Evolutionary conservation across 2,797 vertebrate genomes (phyloP), one percentile per base, ranked within the genome.

Genomic region (Lepilemur ruficaudatus): DNA sequence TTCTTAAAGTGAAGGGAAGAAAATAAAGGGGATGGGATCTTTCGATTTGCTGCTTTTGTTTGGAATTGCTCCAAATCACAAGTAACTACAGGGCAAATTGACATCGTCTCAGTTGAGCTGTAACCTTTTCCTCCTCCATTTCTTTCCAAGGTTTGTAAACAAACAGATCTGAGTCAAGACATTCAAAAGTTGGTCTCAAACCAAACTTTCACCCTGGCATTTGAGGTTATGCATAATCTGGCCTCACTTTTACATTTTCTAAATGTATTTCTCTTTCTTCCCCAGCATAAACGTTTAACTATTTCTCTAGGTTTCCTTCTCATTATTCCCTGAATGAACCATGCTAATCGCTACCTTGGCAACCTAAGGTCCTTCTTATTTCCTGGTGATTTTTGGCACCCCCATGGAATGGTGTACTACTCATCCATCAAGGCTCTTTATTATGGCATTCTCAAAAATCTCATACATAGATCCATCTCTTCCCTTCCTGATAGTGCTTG

Each of bases 11-110:
- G 59, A 96, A 89, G 73, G 67, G 70, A 92, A 93, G 89, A 96
- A 97, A 96, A 97, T 96, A 96, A 97, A 97, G 23, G 91, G 65
- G 48, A 94, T 89, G 80, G 43, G 41, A 94, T 96, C 86, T 96
- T 97, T 94, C 41, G 4, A 98, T 95, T 96, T 96, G 65, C 61
- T 94, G 79, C 86, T 94, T 97, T 97, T 96, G 94, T 96, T 97
- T 97, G 94, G 80, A 98, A 97, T 97, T 96, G 91, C 86, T 92
- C 95, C 65, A 97, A 96, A 96, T 97, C 52, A 63, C 89, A 96
- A 91, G 89, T 86, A 97, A 96, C 81, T 86, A 83, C 84, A 79
- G 81, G 79, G 88, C 84, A 96, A 94, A 93, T 96, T 96, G 97
- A 94, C 75, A 97, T 96, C 61, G 96, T 92, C 69, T 95, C 46